Percentiles rank a stretch among this genome's conserved stretches.
Conservation (phyloP, 2,113 vertebrate genomes). For the Tricholaema leucomelas region DNA sequence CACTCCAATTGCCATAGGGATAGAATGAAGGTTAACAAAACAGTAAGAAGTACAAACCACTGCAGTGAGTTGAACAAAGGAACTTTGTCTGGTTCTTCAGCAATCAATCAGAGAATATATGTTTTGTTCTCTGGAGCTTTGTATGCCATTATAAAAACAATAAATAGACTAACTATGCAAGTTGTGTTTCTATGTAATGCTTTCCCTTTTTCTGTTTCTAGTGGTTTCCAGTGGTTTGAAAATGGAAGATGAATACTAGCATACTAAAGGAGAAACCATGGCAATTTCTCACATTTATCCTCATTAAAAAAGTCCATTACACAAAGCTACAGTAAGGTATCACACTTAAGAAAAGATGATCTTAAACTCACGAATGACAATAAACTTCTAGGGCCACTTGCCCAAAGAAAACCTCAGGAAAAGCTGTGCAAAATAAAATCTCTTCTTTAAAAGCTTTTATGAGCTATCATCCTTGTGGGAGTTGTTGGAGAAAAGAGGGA, state of each 20-base stretch:
- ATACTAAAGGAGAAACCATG: not conserved
- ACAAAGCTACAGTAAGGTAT: not conserved
- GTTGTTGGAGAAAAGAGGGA: not conserved
- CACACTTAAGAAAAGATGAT: not conserved
- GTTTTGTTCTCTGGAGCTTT: not conserved
- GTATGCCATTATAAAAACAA: not conserved
- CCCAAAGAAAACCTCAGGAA: not conserved
- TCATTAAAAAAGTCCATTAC: not conserved
- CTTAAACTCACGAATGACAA: not conserved
- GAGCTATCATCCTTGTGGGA: not conserved
- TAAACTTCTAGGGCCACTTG: not conserved
- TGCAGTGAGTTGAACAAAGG: rapidly evolving
- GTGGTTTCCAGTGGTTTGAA: not conserved
- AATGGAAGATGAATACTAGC: not conserved
- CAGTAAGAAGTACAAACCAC: not conserved
- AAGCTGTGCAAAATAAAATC: not conserved
- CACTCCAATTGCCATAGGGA: not conserved
- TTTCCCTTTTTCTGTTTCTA: not conserved
- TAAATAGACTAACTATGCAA: not conserved
- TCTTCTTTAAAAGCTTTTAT: not conserved
- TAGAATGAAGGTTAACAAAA: not conserved
- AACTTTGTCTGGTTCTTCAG: not conserved
- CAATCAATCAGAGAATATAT: not conserved
- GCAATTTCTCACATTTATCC: not conserved
- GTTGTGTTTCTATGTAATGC: not conserved